Evolutionary conservation across 2,888 invertebrate species (phyloP).

Genomic region (Cosmia trapezina): DNA sequence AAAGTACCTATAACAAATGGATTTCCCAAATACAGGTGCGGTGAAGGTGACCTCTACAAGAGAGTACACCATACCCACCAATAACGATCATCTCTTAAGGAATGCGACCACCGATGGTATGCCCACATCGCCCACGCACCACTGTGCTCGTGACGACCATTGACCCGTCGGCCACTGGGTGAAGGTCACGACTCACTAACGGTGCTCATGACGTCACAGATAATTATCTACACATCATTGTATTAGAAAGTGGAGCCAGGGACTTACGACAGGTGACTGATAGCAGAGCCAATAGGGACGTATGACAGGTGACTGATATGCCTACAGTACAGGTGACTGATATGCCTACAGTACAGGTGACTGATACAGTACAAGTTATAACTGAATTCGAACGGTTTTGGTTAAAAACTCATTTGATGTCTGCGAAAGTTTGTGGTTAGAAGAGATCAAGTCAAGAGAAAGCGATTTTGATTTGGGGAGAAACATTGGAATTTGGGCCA

Average conservation of each 20-base stretch:
- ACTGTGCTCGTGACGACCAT: conserved; percentile 29
- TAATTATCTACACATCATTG: conserved; percentile 27
- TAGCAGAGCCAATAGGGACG: neutral
- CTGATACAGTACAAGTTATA: conserved; percentile 3
- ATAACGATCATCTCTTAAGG: neutral
- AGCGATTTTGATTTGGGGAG: conserved; percentile 24
- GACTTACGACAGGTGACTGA: conserved; percentile 14
- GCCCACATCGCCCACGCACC: conserved; percentile 1
- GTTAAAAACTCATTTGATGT: conserved; percentile 7
- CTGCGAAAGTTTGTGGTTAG: conserved; percentile 18
- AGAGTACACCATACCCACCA: too few species aligned
- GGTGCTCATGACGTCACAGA: conserved; percentile 47
- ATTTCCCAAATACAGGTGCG: neutral
- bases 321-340: conserved; percentile 9
- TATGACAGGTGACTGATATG: conserved; percentile 6
- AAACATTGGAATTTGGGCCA: conserved; percentile 19
- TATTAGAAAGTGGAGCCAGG: conserved; percentile 45
- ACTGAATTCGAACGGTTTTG: conserved; percentile 11
- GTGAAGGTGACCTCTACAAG: neutral
- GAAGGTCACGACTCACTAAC: conserved; percentile 52
- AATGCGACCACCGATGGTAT: conserved; percentile 23
- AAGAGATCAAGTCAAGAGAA: conserved; percentile 34
- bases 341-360: neutral
- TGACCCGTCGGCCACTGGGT: conserved; percentile 54
- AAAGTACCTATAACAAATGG: neutral